Base-by-base conservation (phyloP, 2,797 vertebrate genomes). In the Phyllotis vaccarum region DNA sequence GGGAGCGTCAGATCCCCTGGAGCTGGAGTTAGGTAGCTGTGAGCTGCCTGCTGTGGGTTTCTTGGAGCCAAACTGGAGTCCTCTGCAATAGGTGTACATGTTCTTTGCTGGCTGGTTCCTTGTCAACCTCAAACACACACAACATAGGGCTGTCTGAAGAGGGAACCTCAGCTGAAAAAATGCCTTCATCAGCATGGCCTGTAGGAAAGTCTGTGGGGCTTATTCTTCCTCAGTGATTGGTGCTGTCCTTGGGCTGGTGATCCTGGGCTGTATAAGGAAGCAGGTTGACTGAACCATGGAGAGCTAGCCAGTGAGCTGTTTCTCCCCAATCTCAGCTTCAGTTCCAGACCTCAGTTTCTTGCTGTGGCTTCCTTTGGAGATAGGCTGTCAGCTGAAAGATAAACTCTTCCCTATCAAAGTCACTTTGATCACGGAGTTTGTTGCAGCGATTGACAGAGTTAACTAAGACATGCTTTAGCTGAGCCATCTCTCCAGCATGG, bases 191-290 rank as follows among this genome's bases (percentile, higher is more conserved):
- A 60, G 58, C 62, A 46, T 8, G 60, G 6, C 40, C 60, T 34
- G 81, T 49, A 13, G 29, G 60, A 46, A 64, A 49, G 81, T 49
- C 40, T 22, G 40, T 46, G 60, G 29, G 27, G 40, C 60, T 34
- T 64, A 34, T 19, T 46, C 37, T 40, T 64, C 40, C 34, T 22
- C 46, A 64, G 81, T 83, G 60, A 43, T 13, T 34, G 40, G 34
- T 11, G 10, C 11, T 0, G 0, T 8, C 43, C 40, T 11, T 49
- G 24, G 13, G n/a, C 4, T 21, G 60, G 43, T n/a, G 11, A 19
- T 66, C 60, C 82, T 34, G 43, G 40, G 19, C 19, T 64, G 12
- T 31, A 22, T 66, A 31, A 66, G 60, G 66, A 66, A n/a, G 75
- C 75, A 76, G 46, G 27, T 13, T 17, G 74, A 10, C 3, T 27